Base-by-base conservation (phyloP, 2,888 invertebrate genomes). In the Eupelmus urozonus region DNA sequence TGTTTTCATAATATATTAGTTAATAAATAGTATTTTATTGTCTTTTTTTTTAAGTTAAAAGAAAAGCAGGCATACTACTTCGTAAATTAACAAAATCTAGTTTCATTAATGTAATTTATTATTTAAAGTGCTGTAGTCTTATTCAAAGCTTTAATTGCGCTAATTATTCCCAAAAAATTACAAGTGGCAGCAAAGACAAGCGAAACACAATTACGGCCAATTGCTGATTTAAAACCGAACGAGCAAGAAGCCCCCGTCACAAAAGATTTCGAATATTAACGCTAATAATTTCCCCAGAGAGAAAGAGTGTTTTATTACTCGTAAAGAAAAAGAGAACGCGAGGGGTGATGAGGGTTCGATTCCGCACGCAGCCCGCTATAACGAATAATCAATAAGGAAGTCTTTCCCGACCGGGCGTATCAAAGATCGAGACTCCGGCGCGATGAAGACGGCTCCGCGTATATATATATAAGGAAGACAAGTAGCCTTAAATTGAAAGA, bases 401-500 rank as follows among this genome's bases (percentile, higher is more conserved):
- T 18, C 51, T 51, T 51, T 51, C 20, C 13, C 29, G 29, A n/a
- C 27, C 40, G 45, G 45, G 11, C 13, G 40, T 62, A 62, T 62
- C 62, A 42, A 62, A 62, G 62, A 62, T 62, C 62, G 62, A 60
- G 60, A 34, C 60, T 3, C 34, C 34, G 34, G 34, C 34, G 34
- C 3, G 34, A 34, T 34, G 60, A 40, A 9, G 40, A 3, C 9
- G 4, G 60, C n/a, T 27, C 34, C 11, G 23, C 20, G 18, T 11
- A 27, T 20, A 16, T 20, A 18, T 18, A 62, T 18, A 40, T 71
- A 81, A 82, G 79, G 81, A 84, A 86, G 85, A 87, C 86, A 86
- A 86, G 87, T 85, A 86, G 85, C 82, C 84, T 86, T 83, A 87
- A 87, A 87, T 87, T 86, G 87, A 85, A 85, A 85, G 87, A 85